phyloP scores from a whole-genome alignment of 2,888 invertebrate species.

The Pyrocoelia pectoralis region DNA sequence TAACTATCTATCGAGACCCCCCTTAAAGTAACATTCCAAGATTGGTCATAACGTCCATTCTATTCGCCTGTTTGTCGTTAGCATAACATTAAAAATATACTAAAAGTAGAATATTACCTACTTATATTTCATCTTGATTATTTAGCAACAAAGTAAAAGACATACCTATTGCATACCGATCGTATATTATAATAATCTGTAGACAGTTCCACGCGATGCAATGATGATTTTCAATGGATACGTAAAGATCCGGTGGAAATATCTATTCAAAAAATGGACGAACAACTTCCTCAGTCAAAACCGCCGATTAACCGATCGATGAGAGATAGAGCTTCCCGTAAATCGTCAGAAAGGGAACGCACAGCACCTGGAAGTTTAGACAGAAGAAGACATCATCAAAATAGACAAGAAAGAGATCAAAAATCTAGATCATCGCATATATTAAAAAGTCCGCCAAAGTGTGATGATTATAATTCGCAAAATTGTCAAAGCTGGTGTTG shows the following conservation, averaged over 20 bases:
- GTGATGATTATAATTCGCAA: constrained; percentile 50
- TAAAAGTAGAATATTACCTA: too few species aligned
- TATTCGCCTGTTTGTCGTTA: too few species aligned
- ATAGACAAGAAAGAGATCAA: constrained; percentile 69
- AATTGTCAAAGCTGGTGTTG: constrained; percentile 56
- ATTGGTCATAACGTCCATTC: too few species aligned
- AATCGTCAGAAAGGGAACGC: constrained; percentile 48
- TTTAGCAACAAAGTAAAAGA: constrained; percentile 3
- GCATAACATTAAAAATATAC: too few species aligned
- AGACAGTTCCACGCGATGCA: constrained; percentile 68
- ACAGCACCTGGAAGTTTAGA: constrained; percentile 49
- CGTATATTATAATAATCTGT: background rate
- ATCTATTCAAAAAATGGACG: constrained; percentile 49
- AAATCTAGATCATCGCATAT: constrained; percentile 70
- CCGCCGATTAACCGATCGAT: constrained; percentile 51
- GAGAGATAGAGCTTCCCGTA: constrained; percentile 48
- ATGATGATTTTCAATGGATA: constrained; percentile 76
- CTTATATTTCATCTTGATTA: constrained; percentile 9
- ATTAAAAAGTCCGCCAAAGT: constrained; percentile 53
- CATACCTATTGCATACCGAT: too few species aligned
- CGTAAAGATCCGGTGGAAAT: constrained; percentile 53
- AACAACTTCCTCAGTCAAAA: constrained; percentile 48
- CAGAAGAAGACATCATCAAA: constrained; percentile 62
- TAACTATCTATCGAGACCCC: too few species aligned
- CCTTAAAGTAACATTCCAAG: too few species aligned